Evolutionary conservation across 2,797 vertebrate genomes (phyloP), one percentile per base, ranked within the genome.

Genomic region (Karalla daura): DNA sequence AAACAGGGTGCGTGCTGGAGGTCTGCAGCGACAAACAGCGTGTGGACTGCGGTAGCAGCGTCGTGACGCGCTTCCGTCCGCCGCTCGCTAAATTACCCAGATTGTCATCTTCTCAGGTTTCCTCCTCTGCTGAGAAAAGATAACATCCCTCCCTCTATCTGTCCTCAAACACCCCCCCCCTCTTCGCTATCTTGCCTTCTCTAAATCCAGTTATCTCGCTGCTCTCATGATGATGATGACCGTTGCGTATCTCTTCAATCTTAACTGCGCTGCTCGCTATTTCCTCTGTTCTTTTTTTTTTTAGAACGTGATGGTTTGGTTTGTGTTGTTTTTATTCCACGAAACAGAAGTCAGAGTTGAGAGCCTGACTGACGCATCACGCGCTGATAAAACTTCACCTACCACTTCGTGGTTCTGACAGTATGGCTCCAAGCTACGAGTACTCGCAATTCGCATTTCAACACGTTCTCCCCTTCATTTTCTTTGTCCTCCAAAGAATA

Each of bases 41-140:
- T 63, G 59, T 78, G 76, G 86, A 88, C 81, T 63, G 54, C 65
- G 50, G 81, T 73, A 47, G 54, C 12, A n/a, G 40, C 83, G 76
- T 84, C 85, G 50, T 80, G 83, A 88, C 56, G 76, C 5, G 73
- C 81, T 92, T 92, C 90, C 86, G 86, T 89, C 85, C 86, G 86
- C 74, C 76, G 85, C 87, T 88, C 81, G 81, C 86, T 89, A 90
- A 92, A 91, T 92, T 89, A 84, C 80, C 63, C 86, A 80, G 91
- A 93, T 93, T 91, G 90, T 87, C 90, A 93, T 92, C 90, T 92
- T 86, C 91, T 91, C 85, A 89, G 87, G 89, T 92, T 93, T 93
- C 90, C 90, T 92, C 88, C 87, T 89, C 91, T 93, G 91, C 86
- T 80, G 56, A 73, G 85, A 77, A 70, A 81, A 90, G 91, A 93